Base-by-base conservation (phyloP, 2,113 vertebrate species). In the Gopherus evgoodei region DNA sequence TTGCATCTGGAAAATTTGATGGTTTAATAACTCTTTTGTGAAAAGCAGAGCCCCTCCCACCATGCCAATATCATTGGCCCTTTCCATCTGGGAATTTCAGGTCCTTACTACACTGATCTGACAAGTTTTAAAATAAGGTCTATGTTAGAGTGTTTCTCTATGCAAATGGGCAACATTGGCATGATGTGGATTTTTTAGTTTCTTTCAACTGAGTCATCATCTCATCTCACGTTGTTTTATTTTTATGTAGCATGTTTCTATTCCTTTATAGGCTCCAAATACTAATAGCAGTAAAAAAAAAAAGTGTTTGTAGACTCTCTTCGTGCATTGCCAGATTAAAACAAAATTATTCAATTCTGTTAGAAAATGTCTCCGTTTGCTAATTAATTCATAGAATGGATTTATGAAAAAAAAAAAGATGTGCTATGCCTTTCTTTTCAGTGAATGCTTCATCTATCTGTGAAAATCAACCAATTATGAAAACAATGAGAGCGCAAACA, bases 381-480 rank as follows among this genome's bases (percentile, higher is more conserved):
- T 91, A 96, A 94, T 84, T 2, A 90, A 86, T 75, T 86, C 80
- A 93, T 22, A 86, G 21, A 84, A 87, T n/a, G 11, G 21, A 86
- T 93, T 93, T 95, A 83, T 87, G 31, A 88, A 93, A 89, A 76
- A 49, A 94, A 94, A 88, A 89, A 90, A 38, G 22, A 76, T 75
- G 24, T 14, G 17, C n/a, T 56, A 83, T 85, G 21, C 54, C 42
- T 93, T 81, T 69, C n/a, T 86, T 95, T 92, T 57, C 76, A 86
- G 54, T 44, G 52, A 93, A 84, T 87, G 42, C 85, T 0, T 1
- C 19, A 93, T 90, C 49, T 57, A 19, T 81, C 75, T 93, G 12
- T 91, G 93, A 96, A 79, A 52, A 82, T 89, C 65, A 81, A 69
- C 42, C 31, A 89, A 82, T 95, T 96, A 97, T 86, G 35, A 90